These are phyloP conservation scores for Hemistola chrysoprasaria DNA, from an alignment of 2,888 invertebrate genomes.

Conservation along the genomic window DNA sequence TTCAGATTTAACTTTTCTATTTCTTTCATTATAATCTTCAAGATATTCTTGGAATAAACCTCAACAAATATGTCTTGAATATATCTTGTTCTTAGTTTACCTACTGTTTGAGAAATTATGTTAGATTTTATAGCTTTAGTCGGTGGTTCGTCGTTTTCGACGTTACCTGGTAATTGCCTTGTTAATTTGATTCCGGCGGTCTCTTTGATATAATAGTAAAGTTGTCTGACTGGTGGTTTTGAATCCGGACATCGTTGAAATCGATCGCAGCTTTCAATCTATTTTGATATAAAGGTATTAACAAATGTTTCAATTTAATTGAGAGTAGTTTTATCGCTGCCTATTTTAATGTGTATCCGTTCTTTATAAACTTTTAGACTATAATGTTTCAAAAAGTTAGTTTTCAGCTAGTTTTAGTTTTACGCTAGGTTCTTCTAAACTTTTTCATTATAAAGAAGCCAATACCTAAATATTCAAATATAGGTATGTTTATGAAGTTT, in stretches of 20 bases:
- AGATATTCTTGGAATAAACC: conserved; percentile 1
- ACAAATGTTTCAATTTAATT: conserved; percentile 67
- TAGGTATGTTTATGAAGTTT: conserved; percentile 2
- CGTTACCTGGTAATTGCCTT: conserved; percentile 72
- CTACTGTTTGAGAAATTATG: conserved; percentile 38
- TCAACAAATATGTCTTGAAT: conserved; percentile 13
- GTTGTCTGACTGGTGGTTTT: conserved; percentile 61
- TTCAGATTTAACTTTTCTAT: neutral
- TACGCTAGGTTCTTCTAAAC: no score
- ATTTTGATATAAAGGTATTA: conserved; percentile 60
- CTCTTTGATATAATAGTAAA: conserved; percentile 61
- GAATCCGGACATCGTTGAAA: conserved; percentile 56
- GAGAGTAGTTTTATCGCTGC: conserved; percentile 51
- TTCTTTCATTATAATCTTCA: conserved; percentile 14
- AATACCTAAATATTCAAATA: no score
- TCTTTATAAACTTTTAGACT: conserved; percentile 3
- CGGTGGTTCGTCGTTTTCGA: conserved; percentile 54
- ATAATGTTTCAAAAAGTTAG: conserved; percentile 7
- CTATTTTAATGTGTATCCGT: conserved; percentile 49
- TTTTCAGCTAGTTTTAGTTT: no score
- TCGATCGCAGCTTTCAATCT: conserved; percentile 53
- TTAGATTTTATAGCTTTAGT: conserved; percentile 53
- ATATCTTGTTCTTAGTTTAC: conserved; percentile 11
- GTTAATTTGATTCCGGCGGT: conserved; percentile 73
- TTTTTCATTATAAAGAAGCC: no score